A percentile compares a stretch with the other conserved stretches of the same genome.
These are phyloP conservation scores for Tursiops truncatus DNA, from an alignment of 2,113 vertebrate species.

Conservation along the genomic window DNA sequence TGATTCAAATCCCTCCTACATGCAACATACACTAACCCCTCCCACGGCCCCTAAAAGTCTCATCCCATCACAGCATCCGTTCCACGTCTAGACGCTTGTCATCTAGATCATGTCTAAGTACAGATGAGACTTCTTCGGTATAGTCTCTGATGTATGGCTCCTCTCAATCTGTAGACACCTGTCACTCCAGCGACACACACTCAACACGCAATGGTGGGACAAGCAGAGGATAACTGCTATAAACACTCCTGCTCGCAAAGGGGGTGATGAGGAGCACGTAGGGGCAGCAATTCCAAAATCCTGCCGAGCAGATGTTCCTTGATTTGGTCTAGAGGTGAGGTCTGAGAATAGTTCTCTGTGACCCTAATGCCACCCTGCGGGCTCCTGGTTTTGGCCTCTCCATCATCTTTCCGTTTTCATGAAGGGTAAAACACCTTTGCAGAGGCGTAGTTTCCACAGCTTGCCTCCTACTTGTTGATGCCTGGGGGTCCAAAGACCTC, in stretches of 20 bases:
- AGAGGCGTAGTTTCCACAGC: not conserved
- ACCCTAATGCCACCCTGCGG: not conserved
- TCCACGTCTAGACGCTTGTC: not conserved
- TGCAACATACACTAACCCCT: not conserved
- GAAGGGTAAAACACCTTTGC: not conserved
- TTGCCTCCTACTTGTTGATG: not conserved
- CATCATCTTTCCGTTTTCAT: not conserved
- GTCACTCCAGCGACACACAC: not conserved
- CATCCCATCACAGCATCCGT: not conserved
- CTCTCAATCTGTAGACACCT: not conserved
- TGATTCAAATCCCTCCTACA: not conserved
- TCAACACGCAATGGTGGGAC: not conserved
- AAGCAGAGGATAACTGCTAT: not conserved
- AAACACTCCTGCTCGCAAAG: not conserved
- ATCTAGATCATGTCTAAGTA: not conserved
- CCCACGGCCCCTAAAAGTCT: not conserved
- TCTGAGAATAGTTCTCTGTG: not conserved
- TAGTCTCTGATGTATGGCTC: not conserved
- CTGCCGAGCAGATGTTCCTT: not conserved
- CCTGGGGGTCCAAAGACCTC: not conserved
- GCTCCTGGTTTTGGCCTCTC: not conserved
- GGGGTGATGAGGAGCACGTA: not conserved
- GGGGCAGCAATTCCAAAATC: not conserved
- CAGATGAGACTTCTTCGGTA: not conserved
- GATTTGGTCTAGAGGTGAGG: not conserved